phyloP scores from a whole-genome alignment of 2,797 vertebrate species.

The Podargus strigoides region DNA sequence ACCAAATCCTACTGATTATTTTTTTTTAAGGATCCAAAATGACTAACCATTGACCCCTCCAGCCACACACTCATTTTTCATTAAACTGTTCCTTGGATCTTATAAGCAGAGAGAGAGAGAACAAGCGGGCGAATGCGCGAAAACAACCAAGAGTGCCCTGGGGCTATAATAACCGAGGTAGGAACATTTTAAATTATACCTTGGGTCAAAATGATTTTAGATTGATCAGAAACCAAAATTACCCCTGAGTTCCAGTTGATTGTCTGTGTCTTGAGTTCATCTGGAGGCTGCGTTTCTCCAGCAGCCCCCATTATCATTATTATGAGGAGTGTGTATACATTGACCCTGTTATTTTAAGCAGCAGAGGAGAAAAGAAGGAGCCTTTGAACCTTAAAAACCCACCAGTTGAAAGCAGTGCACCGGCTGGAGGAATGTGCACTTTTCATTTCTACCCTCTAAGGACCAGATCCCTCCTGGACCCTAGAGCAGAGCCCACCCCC shows the following conservation, averaged over 20 bases:
- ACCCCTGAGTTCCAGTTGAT: constrained; percentile 46
- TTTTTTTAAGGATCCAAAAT: neutral
- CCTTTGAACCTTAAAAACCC: neutral
- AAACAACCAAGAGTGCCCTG: constrained; percentile 20
- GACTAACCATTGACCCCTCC: constrained; percentile 43
- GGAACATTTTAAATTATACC: constrained; percentile 60
- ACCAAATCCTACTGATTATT: neutral
- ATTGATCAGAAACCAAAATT: constrained; percentile 64
- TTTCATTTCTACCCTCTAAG: neutral
- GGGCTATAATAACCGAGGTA: constrained; percentile 46
- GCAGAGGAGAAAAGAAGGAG: neutral
- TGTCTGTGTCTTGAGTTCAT: constrained; percentile 44
- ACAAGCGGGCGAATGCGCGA: neutral
- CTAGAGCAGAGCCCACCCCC: accelerated
- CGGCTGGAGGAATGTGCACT: accelerated
- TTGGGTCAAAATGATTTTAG: constrained; percentile 63
- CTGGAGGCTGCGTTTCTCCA: constrained; percentile 1
- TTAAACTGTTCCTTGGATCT: constrained; percentile 40
- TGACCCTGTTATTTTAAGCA: neutral
- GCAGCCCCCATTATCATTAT: neutral
- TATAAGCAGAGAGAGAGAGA: constrained; percentile 23
- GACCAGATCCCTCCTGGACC: accelerated
- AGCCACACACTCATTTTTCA: constrained; percentile 55
- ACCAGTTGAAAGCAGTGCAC: neutral
- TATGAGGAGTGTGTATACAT: neutral